These are phyloP conservation scores for Sceliomorpha sp. DNA, from an alignment of 2,888 invertebrate species.

Conservation along the genomic window DNA sequence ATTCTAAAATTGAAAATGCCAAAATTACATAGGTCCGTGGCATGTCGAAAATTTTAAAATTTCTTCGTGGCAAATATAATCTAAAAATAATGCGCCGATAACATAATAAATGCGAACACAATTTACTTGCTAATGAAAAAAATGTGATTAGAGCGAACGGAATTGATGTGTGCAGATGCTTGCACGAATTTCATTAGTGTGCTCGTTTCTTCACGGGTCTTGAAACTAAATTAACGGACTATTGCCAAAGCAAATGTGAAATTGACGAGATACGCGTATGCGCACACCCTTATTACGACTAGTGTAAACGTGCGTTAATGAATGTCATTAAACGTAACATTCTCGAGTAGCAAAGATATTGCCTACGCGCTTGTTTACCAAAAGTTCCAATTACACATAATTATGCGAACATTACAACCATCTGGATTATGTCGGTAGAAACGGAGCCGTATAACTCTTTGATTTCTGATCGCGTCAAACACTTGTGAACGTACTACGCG, in stretches of 20 bases:
- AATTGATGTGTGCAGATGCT: conserved; percentile 49
- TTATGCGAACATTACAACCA: conserved; percentile 74
- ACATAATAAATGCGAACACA: too few relatives aligned
- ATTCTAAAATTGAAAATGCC: too few relatives aligned
- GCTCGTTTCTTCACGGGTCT: conserved; percentile 56
- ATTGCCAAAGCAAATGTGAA: conserved; percentile 59
- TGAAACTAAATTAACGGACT: conserved; percentile 57
- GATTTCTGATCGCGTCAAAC: conserved; percentile 35
- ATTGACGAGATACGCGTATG: conserved; percentile 59
- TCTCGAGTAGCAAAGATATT: conserved; percentile 66
- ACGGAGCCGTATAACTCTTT: conserved; percentile 25
- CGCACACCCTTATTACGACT: conserved; percentile 72
- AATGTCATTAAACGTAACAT: conserved; percentile 74
- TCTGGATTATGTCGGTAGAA: conserved; percentile 68
- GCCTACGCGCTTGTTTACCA: conserved; percentile 54
- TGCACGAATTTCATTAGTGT: conserved; percentile 56
- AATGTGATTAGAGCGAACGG: conserved; percentile 44
- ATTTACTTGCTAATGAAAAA: conserved; percentile 25
- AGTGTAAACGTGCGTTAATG: conserved; percentile 76
- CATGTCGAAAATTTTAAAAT: too few relatives aligned
- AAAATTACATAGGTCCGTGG: too few relatives aligned
- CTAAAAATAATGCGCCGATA: too few relatives aligned
- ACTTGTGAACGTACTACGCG: too few relatives aligned
- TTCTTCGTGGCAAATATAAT: too few relatives aligned
- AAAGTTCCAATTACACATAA: conserved; percentile 71